phyloP scores from a whole-genome alignment of 2,113 vertebrate species.

The Cairina moschata region DNA sequence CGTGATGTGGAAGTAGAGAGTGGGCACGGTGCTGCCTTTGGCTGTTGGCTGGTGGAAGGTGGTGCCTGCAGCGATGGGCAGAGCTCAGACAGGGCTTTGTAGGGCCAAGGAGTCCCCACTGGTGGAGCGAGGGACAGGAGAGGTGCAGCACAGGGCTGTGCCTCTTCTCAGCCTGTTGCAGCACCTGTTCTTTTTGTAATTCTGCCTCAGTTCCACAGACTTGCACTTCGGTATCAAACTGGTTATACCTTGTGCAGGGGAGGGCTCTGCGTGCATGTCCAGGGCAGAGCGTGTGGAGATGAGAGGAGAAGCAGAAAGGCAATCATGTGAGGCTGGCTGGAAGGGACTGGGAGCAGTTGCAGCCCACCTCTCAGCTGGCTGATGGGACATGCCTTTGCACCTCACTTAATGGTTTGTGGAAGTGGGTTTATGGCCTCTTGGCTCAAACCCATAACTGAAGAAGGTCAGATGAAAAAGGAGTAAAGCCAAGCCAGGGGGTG shows the following conservation, averaged over 20 bases:
- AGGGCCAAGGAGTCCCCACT: no score
- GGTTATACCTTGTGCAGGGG: neutral
- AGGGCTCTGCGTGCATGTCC: neutral
- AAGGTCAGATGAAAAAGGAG: neutral
- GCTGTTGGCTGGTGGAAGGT: no score
- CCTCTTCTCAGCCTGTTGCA: neutral
- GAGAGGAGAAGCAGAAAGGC: neutral
- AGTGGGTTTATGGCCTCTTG: neutral
- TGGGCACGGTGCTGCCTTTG: neutral
- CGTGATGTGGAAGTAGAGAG: neutral
- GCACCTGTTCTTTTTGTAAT: neutral
- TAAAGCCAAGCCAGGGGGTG: neutral
- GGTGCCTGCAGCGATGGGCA: no score
- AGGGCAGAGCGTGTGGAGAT: rapidly evolving
- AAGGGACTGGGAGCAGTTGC: neutral
- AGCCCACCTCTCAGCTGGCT: neutral
- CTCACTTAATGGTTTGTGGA: neutral
- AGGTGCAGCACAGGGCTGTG: no score
- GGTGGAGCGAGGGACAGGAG: no score
- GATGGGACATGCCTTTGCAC: rapidly evolving
- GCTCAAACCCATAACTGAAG: neutral
- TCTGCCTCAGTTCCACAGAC: neutral
- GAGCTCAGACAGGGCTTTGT: no score
- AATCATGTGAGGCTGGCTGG: rapidly evolving
- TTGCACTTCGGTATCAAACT: rapidly evolving